Conservation (phyloP, 2,113 vertebrate species). For the Panthera uncia region DNA sequence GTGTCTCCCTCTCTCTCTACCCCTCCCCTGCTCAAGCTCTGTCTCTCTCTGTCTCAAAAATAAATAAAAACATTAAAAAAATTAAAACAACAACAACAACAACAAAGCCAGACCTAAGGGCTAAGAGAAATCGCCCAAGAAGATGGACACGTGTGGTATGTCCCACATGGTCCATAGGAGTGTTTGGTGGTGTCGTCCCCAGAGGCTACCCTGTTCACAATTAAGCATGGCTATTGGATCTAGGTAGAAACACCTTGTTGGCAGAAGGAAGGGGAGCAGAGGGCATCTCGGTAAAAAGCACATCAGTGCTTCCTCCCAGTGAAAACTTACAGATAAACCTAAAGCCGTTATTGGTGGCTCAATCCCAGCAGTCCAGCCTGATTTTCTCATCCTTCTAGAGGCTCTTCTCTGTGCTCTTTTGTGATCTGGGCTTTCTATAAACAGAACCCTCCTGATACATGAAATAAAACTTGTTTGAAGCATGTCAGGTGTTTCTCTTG, state of each 20-base stretch:
- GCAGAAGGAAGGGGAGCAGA: no score
- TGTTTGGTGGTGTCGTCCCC: neutral
- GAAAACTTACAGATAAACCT: neutral
- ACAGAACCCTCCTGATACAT: no score
- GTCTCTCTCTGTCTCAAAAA: no score
- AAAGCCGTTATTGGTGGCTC: neutral
- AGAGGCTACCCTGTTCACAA: neutral
- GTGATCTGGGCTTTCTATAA: neutral
- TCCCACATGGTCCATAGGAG: fast-evolving
- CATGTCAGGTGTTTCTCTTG: neutral
- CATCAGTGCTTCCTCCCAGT: neutral
- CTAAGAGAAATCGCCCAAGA: neutral
- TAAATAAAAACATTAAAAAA: no score
- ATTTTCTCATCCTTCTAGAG: neutral
- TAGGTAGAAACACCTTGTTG: neutral
- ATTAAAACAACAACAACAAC: no score
- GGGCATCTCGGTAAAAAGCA: neutral
- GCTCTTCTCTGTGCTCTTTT: neutral
- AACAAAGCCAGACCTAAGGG: neutral
- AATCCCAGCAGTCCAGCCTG: neutral
- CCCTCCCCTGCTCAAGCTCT: no score
- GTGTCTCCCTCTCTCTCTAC: no score
- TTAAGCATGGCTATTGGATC: neutral
- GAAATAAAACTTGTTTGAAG: neutral
- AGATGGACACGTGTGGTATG: neutral